A percentile compares a stretch with the other conserved stretches of the same genome.
Evolutionary conservation across 2,888 invertebrate species (phyloP).

Genomic region (Caenorhabditis parvicauda): DNA sequence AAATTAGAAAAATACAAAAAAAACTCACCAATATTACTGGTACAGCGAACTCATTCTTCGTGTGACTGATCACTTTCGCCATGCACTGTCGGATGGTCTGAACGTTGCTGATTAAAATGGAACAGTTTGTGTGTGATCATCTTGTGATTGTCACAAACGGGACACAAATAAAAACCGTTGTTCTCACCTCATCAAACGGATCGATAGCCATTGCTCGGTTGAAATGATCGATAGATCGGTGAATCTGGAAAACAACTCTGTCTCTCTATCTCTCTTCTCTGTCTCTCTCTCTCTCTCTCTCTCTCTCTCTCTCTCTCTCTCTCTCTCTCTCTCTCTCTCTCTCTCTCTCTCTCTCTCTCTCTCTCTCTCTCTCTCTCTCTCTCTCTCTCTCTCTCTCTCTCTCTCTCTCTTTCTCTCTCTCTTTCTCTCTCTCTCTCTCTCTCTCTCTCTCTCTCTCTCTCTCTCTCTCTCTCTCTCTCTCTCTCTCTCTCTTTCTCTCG

Average conservation of each 20-base stretch:
- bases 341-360: background rate
- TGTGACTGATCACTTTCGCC: constrained; percentile 21
- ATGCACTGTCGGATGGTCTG: constrained; percentile 23
- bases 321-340: background rate
- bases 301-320: background rate
- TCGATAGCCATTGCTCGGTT: constrained; percentile 41
- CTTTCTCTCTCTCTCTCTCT: background rate
- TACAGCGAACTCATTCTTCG: no score
- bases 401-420: background rate
- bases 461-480: background rate
- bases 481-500: background rate
- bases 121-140: no score
- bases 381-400: background rate
- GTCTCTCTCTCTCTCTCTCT: background rate
- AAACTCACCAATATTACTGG: no score
- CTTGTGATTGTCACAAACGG: no score
- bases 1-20: no score
- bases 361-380: background rate
- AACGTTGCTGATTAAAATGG: no score
- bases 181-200: constrained; percentile 37
- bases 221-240: constrained; percentile 23
- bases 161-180: background rate
- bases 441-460: background rate
- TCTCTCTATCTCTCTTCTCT: background rate
- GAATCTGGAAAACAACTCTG: constrained; percentile 5